Conservation (phyloP, 92 coral and sea anemone species). For the Actinostola sp. region DNA sequence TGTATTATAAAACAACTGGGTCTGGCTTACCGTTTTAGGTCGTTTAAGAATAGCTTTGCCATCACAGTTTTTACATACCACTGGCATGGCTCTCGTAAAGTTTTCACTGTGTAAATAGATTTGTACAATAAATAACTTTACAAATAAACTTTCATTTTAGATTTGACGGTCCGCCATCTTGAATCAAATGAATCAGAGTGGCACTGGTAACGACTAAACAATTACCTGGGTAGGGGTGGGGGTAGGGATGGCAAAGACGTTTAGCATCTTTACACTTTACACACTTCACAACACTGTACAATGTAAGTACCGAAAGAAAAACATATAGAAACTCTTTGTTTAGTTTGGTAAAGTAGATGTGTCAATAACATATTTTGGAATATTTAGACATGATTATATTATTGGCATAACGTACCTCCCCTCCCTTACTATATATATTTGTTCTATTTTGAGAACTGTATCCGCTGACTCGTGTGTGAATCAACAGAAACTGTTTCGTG, state of each 20-base stretch:
- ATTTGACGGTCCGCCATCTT: constrained; percentile 38
- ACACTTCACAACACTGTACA: too few species aligned
- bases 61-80: constrained; percentile 75
- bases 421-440: background rate
- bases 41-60: constrained; percentile 89
- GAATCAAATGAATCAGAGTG: constrained; percentile 2
- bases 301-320: too few species aligned
- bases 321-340: too few species aligned
- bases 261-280: background rate
- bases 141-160: background rate
- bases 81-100: constrained; percentile 63
- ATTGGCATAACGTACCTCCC: background rate
- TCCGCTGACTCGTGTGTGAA: constrained; percentile 8
- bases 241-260: background rate
- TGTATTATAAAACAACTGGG: background rate
- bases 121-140: background rate
- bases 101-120: background rate
- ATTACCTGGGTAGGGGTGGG: constrained; percentile 9
- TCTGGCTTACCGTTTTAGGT: constrained; percentile 88
- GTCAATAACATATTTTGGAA: background rate
- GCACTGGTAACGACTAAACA: constrained; percentile 14
- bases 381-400: background rate
- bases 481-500: background rate
- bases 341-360: background rate
- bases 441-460: background rate